These are phyloP conservation scores for Epicampocera succincta DNA, from an alignment of 2,888 invertebrate genomes.

Conservation along the genomic window DNA sequence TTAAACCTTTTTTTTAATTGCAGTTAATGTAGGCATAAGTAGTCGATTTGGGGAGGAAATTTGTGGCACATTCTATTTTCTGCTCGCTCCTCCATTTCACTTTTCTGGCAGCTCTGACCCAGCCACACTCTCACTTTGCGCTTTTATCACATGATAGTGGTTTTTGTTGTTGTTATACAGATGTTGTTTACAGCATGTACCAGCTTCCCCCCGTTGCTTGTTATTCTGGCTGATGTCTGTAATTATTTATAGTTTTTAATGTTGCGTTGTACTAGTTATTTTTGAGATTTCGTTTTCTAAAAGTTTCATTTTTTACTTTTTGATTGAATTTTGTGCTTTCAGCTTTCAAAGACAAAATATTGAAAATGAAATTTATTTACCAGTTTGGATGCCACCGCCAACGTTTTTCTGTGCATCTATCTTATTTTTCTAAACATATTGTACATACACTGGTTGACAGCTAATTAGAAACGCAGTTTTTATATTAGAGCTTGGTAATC, in stretches of 20 bases:
- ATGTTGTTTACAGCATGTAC: constrained; percentile 10
- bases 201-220: not conserved
- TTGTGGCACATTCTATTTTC: too few relatives aligned
- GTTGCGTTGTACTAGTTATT: constrained; percentile 16
- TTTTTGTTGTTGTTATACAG: constrained; percentile 27
- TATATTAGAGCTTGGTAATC: too few relatives aligned
- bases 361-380: constrained; percentile 56
- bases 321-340: constrained; percentile 8
- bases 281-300: constrained; percentile 41
- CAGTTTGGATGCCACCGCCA: constrained; percentile 31
- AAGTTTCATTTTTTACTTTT: constrained; percentile 32
- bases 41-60: too few relatives aligned
- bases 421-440: constrained; percentile 12
- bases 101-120: constrained; percentile 1
- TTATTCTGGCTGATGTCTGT: constrained; percentile 36
- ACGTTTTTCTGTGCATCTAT: constrained; percentile 17
- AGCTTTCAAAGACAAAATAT: not conserved
- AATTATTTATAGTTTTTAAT: constrained; percentile 47
- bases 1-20: too few relatives aligned
- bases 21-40: too few relatives aligned
- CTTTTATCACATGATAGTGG: constrained; percentile 6
- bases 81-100: too few relatives aligned
- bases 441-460: too few relatives aligned
- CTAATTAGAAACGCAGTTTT: too few relatives aligned
- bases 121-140: constrained; percentile 20